Evolutionary conservation across 2,797 vertebrate species (phyloP), one percentile per base, ranked within the genome.

Genomic region (Tokudaia muenninki): DNA sequence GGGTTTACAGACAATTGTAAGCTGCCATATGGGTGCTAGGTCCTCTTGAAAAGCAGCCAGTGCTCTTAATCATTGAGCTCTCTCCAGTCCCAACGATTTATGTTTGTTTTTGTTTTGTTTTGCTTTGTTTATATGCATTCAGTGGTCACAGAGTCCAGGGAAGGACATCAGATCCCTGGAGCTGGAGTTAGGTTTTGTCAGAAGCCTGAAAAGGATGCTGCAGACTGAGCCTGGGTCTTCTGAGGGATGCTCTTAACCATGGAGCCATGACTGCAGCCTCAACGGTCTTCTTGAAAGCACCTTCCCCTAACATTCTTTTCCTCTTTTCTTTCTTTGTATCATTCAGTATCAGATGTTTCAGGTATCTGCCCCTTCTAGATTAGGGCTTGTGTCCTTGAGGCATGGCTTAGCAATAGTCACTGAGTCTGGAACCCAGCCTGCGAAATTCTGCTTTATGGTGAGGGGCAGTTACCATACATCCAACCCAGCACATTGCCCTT

Each of bases 401-500:
- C 22, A 50, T 81, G 41, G 26, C 44, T 47, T 13, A 81, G 82
- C 78, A 19, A 65, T 24, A 55, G 10, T 70, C 31, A 16, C 3
- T 1, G n/a, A 29, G 50, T 81, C 65, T 63, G 52, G 77, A 55
- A 29, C 26, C 2, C 4, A 19, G 44, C 74, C 65, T 10, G 37
- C 0, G 0, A 2, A 1, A 74, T 87, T 87, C n/a, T 78, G 87
- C 78, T 70, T 84, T 14, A 0, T 37, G 14, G 11, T 0, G 8
- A 89, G 59, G 65, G 41, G 24, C 6, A 44, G 22, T 47, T 29
- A 55, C 3, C 34, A 47, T 0, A 90, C 7, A 31, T 57, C 55
- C 3, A 19, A 57, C 26, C 5, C 0, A 31, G 50, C 0, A 21
- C 34, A 21, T 0, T 7, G 47, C 16, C 26, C 63, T 91, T 55